These are phyloP conservation scores for Chiloscyllium plagiosum DNA, from an alignment of 2,113 vertebrate genomes.

Conservation along the genomic window DNA sequence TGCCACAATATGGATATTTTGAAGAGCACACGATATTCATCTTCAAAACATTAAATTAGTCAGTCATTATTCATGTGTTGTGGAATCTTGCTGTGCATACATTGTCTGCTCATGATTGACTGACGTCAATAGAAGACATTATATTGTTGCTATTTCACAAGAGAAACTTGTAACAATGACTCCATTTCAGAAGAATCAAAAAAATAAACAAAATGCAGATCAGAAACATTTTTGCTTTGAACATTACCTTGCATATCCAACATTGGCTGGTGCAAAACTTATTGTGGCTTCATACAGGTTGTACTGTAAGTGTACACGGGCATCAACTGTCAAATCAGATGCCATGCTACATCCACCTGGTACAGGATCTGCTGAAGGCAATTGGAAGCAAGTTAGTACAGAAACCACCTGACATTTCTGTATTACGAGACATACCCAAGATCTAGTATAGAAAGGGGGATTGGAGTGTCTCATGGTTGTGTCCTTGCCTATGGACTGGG, in stretches of 20 bases:
- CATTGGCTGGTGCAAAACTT: conserved; percentile 79
- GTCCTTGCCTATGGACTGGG: too few relatives aligned
- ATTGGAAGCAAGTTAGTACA: background rate
- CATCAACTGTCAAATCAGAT: conserved; percentile 74
- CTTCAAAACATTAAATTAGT: too few relatives aligned
- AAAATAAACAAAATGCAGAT: background rate
- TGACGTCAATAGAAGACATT: too few relatives aligned
- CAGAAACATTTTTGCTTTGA: background rate
- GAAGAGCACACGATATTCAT: background rate
- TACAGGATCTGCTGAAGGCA: conserved; percentile 69
- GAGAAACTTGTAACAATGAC: too few relatives aligned
- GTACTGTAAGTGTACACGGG: conserved; percentile 80
- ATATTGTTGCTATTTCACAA: too few relatives aligned
- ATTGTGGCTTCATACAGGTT: conserved; percentile 73
- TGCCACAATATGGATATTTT: background rate
- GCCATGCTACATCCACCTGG: conserved; percentile 87
- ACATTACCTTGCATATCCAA: conserved; percentile 73
- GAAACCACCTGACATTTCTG: background rate
- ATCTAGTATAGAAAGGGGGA: too few relatives aligned
- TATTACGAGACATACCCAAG: too few relatives aligned
- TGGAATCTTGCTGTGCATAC: too few relatives aligned
- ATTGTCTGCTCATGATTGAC: too few relatives aligned
- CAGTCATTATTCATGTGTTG: too few relatives aligned
- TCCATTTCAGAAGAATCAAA: too few relatives aligned
- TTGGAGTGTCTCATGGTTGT: too few relatives aligned